phyloP scores from a whole-genome alignment of 2,888 invertebrate species.

The Operophtera brumata region DNA sequence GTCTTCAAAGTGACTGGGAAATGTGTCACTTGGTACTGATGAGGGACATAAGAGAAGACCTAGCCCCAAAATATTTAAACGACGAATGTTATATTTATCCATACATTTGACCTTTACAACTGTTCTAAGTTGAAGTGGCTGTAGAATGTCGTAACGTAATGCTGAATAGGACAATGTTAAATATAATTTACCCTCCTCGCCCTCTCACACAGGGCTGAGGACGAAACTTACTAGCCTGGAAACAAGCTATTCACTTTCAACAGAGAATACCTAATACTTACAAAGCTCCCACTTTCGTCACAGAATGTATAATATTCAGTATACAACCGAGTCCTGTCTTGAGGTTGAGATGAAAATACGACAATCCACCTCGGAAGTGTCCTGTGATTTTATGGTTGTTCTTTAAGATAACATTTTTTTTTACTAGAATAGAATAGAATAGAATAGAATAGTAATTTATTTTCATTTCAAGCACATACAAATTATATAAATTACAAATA shows the following conservation, averaged over 20 bases:
- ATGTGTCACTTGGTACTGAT: not conserved
- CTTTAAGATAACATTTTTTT: too few species aligned
- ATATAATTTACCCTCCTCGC: constrained; percentile 13
- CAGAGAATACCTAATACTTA: constrained; percentile 3
- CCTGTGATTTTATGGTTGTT: too few species aligned
- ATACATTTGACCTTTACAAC: constrained; percentile 3
- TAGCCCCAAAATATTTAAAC: constrained; percentile 1
- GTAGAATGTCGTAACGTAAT: not conserved
- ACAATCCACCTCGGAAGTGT: too few species aligned
- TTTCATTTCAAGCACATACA: too few species aligned
- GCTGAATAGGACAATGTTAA: constrained; percentile 10
- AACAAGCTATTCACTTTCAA: constrained; percentile 13
- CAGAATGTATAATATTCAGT: constrained; percentile 1
- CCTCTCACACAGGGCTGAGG: constrained; percentile 8
- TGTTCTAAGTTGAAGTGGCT: not conserved
- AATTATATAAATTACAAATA: too few species aligned
- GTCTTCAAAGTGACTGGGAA: too few species aligned
- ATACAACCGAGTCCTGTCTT: not conserved
- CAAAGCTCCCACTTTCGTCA: constrained; percentile 3
- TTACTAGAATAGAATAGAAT: too few species aligned
- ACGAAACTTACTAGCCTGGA: constrained; percentile 15
- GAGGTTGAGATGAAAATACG: not conserved
- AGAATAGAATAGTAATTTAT: too few species aligned
- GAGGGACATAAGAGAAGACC: not conserved
- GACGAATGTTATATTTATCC: constrained; percentile 1